These are phyloP conservation scores for Metaphire vulgaris DNA, from an alignment of 1,140 invertebrate genomes.

Conservation along the genomic window DNA sequence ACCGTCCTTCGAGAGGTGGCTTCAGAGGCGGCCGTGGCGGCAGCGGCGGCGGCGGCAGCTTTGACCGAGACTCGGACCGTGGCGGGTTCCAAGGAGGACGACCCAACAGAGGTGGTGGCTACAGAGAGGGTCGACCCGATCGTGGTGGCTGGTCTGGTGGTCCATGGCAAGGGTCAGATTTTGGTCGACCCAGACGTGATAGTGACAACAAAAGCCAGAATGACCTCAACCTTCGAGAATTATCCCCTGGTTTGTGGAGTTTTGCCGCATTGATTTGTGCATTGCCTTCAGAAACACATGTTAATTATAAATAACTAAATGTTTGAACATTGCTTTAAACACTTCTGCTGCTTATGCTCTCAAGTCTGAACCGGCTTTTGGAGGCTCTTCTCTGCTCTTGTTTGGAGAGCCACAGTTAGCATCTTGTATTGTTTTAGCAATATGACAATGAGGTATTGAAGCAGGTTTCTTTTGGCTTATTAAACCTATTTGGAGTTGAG, in stretches of 20 bases:
- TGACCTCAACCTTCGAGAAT: constrained; percentile 11
- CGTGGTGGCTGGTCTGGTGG: not conserved
- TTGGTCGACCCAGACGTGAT: constrained; percentile 6
- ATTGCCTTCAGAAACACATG: no score
- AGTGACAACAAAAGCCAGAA: constrained; percentile 20
- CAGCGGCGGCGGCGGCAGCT: not conserved
- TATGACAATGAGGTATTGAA: no score
- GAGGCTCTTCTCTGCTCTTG: no score
- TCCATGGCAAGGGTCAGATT: not conserved
- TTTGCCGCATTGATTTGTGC: no score
- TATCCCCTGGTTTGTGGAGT: constrained; percentile 2
- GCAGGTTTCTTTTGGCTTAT: no score
- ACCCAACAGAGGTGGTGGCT: constrained; percentile 13
- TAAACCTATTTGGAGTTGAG: no score
- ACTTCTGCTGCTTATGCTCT: no score
- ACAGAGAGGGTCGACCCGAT: not conserved
- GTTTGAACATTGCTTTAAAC: no score
- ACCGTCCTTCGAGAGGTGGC: not conserved
- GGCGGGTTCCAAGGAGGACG: not conserved
- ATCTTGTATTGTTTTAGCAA: no score
- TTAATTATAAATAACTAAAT: no score
- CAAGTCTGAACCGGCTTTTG: no score
- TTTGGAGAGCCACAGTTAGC: no score
- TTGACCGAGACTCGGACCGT: not conserved
- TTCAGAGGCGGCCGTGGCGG: not conserved